A percentile compares a stretch with the other conserved stretches of the same genome.
Conservation (phyloP, 2,888 invertebrate species). For the Pomacea canaliculata region DNA sequence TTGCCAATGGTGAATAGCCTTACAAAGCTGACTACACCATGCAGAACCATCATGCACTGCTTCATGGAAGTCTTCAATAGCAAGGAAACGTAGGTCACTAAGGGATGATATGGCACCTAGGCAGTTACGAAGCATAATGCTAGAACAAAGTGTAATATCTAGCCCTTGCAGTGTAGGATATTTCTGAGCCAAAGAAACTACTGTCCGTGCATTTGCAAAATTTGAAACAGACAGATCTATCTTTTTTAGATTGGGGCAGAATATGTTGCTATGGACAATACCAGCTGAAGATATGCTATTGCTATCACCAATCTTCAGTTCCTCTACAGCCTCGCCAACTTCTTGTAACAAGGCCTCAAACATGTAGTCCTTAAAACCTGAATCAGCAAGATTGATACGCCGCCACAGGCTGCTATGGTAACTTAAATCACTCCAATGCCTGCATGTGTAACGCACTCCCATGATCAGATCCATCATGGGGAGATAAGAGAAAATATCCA, state of each 20-base stretch:
- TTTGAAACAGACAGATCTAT: conserved; percentile 14
- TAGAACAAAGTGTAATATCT: no score
- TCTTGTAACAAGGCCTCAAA: conserved; percentile 33
- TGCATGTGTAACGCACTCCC: conserved; percentile 37
- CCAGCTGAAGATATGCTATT: conserved; percentile 25
- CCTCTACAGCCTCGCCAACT: conserved; percentile 36
- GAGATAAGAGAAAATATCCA: conserved; percentile 40
- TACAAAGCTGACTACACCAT: no score
- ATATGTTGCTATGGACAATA: conserved; percentile 34
- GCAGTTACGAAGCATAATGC: no score
- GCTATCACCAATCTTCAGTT: conserved; percentile 31
- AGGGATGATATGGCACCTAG: no score
- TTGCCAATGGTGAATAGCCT: no score
- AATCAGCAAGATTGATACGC: conserved; percentile 28
- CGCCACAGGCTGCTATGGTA: conserved; percentile 39
- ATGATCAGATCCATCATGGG: conserved; percentile 32
- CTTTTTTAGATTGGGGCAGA: conserved; percentile 29
- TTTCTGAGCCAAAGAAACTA: no score
- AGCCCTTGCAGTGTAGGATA: no score
- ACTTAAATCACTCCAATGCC: conserved; percentile 38
- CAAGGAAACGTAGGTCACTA: no score
- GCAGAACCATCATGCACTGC: no score
- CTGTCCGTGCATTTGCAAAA: no score
- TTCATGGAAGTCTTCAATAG: no score
- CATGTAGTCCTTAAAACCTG: conserved; percentile 30